Evolutionary conservation across 2,797 vertebrate genomes (phyloP).

Genomic region (Calcarius lapponicus): DNA sequence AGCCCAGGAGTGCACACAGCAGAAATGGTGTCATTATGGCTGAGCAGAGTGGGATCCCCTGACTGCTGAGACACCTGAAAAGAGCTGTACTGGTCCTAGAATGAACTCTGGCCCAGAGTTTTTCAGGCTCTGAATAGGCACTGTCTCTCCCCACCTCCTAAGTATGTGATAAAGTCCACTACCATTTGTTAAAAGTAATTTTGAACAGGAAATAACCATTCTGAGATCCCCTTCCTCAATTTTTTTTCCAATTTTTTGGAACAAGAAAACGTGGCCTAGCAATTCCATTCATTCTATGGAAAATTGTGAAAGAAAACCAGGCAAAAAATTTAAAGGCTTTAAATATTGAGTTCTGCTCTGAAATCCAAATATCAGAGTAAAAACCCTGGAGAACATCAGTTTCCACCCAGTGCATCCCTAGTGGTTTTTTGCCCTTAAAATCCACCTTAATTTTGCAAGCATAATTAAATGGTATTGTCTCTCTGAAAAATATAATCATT

Average conservation of each 20-base stretch:
- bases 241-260: not conserved
- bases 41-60: not conserved
- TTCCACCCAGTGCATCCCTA: not conserved
- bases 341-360: not conserved
- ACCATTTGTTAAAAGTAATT: not conserved
- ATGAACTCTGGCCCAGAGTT: not conserved
- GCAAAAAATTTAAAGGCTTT: conserved; percentile 1
- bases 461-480: not conserved
- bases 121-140: not conserved
- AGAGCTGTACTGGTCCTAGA: not conserved
- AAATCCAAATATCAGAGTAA: not conserved
- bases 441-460: not conserved
- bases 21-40: accelerated
- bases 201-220: not conserved
- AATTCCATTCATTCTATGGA: not conserved
- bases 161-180: not conserved
- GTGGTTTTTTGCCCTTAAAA: not conserved
- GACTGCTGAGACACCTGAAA: no score
- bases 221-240: not conserved
- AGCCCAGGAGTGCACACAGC: not conserved
- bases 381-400: not conserved
- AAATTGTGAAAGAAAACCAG: not conserved
- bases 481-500: not conserved
- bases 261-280: not conserved
- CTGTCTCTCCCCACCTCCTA: accelerated